These are phyloP conservation scores for Lycophotia porphyrea DNA, from an alignment of 2,888 invertebrate genomes.

Conservation along the genomic window DNA sequence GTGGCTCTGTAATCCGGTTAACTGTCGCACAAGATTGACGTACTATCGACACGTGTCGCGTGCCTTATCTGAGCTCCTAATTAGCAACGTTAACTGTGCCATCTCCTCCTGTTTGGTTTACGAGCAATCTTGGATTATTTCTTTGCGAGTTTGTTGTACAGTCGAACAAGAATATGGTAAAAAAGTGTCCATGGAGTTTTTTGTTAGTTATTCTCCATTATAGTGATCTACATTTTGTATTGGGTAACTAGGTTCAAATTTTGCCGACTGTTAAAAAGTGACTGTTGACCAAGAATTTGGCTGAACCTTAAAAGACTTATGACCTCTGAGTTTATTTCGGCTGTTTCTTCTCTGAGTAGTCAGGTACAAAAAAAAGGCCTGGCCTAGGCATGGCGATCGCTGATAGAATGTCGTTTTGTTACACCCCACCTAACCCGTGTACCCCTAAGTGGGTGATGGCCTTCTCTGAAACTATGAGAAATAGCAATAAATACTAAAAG, in stretches of 20 bases:
- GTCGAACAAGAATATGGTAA: not conserved
- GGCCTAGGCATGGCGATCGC: too few species aligned
- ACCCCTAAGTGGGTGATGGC: too few species aligned
- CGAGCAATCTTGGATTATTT: conserved; percentile 55
- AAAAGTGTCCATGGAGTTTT: not conserved
- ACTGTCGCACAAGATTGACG: conserved; percentile 64
- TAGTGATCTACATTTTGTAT: not conserved
- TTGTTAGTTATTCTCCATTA: not conserved
- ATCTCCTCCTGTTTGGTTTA: conserved; percentile 46
- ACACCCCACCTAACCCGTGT: too few species aligned
- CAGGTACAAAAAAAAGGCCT: too few species aligned
- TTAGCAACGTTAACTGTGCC: conserved; percentile 52
- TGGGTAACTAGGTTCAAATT: not conserved
- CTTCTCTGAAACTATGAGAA: too few species aligned
- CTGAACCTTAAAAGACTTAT: too few species aligned
- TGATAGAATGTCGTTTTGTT: not conserved
- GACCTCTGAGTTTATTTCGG: too few species aligned
- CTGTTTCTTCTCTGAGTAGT: too few species aligned
- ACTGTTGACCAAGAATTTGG: too few species aligned
- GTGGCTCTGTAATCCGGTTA: conserved; percentile 58
- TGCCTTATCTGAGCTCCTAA: conserved; percentile 53
- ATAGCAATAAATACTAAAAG: too few species aligned
- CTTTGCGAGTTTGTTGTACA: conserved; percentile 26
- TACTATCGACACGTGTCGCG: conserved; percentile 55
- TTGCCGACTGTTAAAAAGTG: not conserved